Evolutionary conservation across 2,113 vertebrate genomes (phyloP).

Genomic region (Takifugu bimaculatus): DNA sequence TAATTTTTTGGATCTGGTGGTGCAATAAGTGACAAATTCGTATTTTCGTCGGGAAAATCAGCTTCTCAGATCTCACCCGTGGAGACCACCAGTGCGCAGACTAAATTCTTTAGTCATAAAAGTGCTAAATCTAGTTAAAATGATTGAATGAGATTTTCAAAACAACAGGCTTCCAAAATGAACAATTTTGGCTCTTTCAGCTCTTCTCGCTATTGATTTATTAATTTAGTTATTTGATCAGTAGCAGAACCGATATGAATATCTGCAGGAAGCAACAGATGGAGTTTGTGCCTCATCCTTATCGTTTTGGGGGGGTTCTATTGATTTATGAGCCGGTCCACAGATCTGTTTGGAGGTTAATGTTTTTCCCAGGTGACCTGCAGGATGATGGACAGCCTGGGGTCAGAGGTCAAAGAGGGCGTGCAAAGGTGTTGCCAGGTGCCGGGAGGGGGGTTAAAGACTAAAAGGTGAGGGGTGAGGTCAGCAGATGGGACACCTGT

Average conservation of each 20-base stretch:
- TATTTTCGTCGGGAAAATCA: slow-evolving; percentile 10
- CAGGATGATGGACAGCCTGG: slow-evolving; percentile 48
- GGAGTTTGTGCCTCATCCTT: not conserved
- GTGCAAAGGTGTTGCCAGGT: slow-evolving; percentile 55
- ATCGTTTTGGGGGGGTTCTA: slow-evolving; percentile 1
- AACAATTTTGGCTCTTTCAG: not conserved
- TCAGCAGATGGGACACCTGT: slow-evolving; percentile 62
- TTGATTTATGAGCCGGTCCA: not conserved
- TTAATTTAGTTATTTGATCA: too few species aligned
- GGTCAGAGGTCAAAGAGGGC: slow-evolving; percentile 50
- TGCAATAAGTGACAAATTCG: slow-evolving; percentile 17
- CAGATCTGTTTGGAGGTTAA: slow-evolving; percentile 16
- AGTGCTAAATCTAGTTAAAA: slow-evolving; percentile 10
- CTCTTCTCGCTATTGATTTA: too few species aligned
- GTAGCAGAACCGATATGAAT: too few species aligned
- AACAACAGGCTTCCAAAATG: slow-evolving; percentile 1
- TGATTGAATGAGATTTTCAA: not conserved
- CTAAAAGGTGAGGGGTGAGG: slow-evolving; percentile 34
- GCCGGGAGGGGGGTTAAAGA: slow-evolving; percentile 56
- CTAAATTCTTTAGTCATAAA: too few species aligned
- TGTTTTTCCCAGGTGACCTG: slow-evolving; percentile 56
- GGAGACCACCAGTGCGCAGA: slow-evolving; percentile 10
- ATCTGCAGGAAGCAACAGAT: too few species aligned
- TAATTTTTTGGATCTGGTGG: slow-evolving; percentile 10
- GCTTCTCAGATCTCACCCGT: slow-evolving; percentile 3